A percentile compares a stretch with the other conserved stretches of the same genome.
Evolutionary conservation across 2,888 invertebrate genomes (phyloP).

Genomic region (Dryadula phaetusa): DNA sequence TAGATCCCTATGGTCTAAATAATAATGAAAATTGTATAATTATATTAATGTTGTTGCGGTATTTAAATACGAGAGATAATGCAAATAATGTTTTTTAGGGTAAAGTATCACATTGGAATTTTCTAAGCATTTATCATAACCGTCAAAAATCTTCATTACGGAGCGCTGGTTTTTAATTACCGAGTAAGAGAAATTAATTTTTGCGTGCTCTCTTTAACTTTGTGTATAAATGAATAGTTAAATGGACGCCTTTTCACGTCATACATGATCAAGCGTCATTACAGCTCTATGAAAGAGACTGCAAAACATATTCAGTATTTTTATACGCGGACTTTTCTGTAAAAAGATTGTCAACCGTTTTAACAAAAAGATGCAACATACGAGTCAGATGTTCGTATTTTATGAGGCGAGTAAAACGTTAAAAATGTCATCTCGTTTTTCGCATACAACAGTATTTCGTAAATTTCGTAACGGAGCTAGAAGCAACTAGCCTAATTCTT

Average conservation of each 20-base stretch:
- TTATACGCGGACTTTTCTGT: slow-evolving; percentile 57
- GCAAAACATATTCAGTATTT: slow-evolving; percentile 50
- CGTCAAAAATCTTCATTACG: slow-evolving; percentile 34
- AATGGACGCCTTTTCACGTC: slow-evolving; percentile 28
- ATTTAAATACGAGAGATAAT: slow-evolving; percentile 17
- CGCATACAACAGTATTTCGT: background rate
- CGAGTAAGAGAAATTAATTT: slow-evolving; percentile 25
- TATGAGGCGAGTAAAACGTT: slow-evolving; percentile 72
- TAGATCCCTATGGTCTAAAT: background rate
- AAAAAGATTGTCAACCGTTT: slow-evolving; percentile 58
- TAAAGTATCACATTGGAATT: slow-evolving; percentile 19
- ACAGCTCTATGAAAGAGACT: slow-evolving; percentile 26
- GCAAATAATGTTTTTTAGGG: slow-evolving; percentile 25
- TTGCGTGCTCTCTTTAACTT: slow-evolving; percentile 24
- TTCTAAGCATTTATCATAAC: slow-evolving; percentile 34
- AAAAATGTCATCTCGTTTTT: slow-evolving; percentile 56
- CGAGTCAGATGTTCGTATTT: slow-evolving; percentile 69
- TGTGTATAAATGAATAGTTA: slow-evolving; percentile 33
- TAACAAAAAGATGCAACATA: slow-evolving; percentile 68
- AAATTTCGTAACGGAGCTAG: slow-evolving; percentile 56
- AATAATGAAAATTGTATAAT: background rate
- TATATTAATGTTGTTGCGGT: slow-evolving; percentile 1
- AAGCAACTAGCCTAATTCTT: slow-evolving; percentile 51
- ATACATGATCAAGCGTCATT: slow-evolving; percentile 34
- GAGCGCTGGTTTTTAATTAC: slow-evolving; percentile 30